These are phyloP conservation scores for Heteromurus nitidus DNA, from an alignment of 2,888 invertebrate species.

Conservation along the genomic window DNA sequence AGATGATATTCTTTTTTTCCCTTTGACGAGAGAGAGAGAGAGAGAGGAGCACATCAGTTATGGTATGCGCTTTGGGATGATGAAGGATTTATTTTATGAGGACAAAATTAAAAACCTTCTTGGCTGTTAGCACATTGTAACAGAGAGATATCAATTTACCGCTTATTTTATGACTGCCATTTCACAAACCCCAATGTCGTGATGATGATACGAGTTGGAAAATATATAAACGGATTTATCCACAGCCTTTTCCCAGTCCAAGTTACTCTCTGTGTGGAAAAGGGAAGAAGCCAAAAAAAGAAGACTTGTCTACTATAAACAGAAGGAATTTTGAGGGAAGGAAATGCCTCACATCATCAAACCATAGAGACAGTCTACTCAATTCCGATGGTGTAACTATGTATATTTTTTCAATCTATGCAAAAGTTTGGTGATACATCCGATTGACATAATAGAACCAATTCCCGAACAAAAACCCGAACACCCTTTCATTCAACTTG, in stretches of 20 bases:
- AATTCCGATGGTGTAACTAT: no score
- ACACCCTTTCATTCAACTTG: neutral
- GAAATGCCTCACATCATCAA: neutral
- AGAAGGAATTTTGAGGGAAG: no score
- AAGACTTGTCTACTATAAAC: no score
- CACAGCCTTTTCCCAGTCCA: slow-evolving; percentile 2
- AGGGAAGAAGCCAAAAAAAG: no score
- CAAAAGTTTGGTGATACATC: neutral
- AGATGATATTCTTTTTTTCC: no score
- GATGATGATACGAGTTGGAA: slow-evolving; percentile 42
- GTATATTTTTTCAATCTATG: neutral
- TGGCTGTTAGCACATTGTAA: slow-evolving; percentile 67
- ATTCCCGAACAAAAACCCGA: neutral
- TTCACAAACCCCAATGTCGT: slow-evolving; percentile 55
- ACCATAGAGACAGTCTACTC: no score
- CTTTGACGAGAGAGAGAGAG: no score
- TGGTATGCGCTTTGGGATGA: slow-evolving; percentile 36
- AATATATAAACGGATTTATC: slow-evolving; percentile 22
- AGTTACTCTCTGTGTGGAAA: neutral
- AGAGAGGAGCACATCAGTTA: no score
- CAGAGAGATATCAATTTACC: slow-evolving; percentile 66
- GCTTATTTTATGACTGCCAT: slow-evolving; percentile 66
- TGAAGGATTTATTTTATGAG: slow-evolving; percentile 67
- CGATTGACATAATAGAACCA: no score
- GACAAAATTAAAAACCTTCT: slow-evolving; percentile 66